phyloP scores from a whole-genome alignment of 2,113 vertebrate species.

The Chaetura pelagica region DNA sequence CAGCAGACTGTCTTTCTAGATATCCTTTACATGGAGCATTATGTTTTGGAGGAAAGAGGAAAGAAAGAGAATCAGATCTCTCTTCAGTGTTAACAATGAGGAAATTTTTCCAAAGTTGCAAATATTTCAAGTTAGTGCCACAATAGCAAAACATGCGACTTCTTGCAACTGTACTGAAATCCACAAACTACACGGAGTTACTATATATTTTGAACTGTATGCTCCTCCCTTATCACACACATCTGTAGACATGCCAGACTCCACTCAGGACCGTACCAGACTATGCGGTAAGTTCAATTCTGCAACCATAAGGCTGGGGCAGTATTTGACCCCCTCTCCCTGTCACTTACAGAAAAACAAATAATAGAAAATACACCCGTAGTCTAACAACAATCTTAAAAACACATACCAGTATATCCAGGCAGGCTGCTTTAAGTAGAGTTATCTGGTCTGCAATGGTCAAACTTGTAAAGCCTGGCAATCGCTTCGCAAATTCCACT shows the following conservation, averaged over 20 bases:
- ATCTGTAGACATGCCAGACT: background rate
- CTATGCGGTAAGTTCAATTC: background rate
- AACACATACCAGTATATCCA: conserved; percentile 92
- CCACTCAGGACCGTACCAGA: accelerated
- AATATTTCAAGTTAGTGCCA: background rate
- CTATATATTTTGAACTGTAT: background rate
- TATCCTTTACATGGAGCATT: background rate
- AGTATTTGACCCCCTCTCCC: background rate
- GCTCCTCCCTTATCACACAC: background rate
- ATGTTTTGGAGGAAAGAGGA: background rate
- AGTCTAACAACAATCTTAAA: background rate
- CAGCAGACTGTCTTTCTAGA: background rate
- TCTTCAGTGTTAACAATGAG: background rate
- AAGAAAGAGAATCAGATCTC: background rate
- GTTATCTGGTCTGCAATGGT: conserved; percentile 97
- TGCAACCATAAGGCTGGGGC: background rate
- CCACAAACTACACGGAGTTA: background rate
- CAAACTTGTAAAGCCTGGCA: conserved; percentile 94
- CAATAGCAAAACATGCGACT: background rate
- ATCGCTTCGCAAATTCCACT: conserved; percentile 97
- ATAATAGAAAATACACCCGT: background rate
- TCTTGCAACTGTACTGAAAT: background rate
- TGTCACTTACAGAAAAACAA: background rate
- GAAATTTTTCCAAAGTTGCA: background rate
- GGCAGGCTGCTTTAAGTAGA: conserved; percentile 93